Percentiles rank a stretch among this genome's conserved stretches.
These are phyloP conservation scores for Acromyrmex charruanus DNA, from an alignment of 1,140 invertebrate genomes.

Conservation along the genomic window DNA sequence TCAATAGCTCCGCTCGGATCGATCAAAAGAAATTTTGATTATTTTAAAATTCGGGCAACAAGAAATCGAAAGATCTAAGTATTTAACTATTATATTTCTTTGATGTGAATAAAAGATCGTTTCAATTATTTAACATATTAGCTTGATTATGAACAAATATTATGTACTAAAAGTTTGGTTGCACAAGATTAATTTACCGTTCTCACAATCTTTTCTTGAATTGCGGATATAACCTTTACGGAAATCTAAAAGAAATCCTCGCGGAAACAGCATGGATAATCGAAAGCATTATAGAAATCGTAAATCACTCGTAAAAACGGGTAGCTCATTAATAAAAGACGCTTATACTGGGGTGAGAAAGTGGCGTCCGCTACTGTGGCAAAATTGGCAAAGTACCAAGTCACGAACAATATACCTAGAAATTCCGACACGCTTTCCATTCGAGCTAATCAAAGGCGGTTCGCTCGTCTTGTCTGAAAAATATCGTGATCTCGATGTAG, in stretches of 20 bases:
- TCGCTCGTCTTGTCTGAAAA: conserved; percentile 39
- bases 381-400: conserved; percentile 73
- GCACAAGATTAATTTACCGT: not conserved
- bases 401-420: conserved; percentile 74
- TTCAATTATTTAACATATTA: not conserved
- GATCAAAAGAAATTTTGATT: not conserved
- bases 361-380: conserved; percentile 42
- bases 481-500: conserved; percentile 37
- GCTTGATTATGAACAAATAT: not conserved
- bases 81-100: not conserved
- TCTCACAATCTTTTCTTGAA: not conserved
- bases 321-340: conserved; percentile 72
- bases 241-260: not conserved
- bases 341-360: conserved; percentile 52
- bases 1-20: not conserved
- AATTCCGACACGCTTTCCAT: conserved; percentile 71
- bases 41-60: not conserved
- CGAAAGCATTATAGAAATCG: conserved; percentile 55
- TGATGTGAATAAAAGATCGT: not conserved
- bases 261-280: not conserved
- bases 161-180: not conserved
- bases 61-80: not conserved
- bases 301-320: conserved; percentile 72
- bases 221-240: too few species aligned
- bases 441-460: conserved; percentile 50